Evolutionary conservation across 2,113 vertebrate species (phyloP).

Genomic region (Puffinus mauretanicus): DNA sequence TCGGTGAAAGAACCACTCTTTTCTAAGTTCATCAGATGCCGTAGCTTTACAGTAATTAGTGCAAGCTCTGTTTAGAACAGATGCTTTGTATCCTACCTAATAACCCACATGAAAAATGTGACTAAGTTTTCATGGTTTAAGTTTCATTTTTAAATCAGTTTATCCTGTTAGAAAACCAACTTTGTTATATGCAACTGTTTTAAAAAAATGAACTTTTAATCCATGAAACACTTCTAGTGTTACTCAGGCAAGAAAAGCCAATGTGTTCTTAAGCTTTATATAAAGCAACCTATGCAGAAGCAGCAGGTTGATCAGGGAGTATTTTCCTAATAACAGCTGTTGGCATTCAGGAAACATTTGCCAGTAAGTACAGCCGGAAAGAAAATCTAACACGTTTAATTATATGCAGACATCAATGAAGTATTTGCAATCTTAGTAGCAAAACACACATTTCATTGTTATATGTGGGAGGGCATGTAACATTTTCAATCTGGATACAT

Average conservation of each 20-base stretch:
- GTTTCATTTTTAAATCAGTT: background rate
- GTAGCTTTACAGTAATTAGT: background rate
- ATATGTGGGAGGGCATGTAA: background rate
- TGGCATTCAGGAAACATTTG: conserved; percentile 52
- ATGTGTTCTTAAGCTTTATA: background rate
- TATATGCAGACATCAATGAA: conserved; percentile 45
- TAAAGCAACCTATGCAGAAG: background rate
- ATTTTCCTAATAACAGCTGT: conserved; percentile 37
- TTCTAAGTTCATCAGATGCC: background rate
- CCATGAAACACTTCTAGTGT: background rate
- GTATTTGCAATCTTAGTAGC: conserved; percentile 40
- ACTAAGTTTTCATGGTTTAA: background rate
- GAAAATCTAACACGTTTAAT: conserved; percentile 36
- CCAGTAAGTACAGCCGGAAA: background rate
- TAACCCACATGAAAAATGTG: background rate
- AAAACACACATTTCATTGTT: conserved; percentile 34
- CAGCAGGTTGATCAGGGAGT: background rate
- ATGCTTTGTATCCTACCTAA: background rate
- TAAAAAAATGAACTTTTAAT: background rate
- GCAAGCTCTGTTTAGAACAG: background rate
- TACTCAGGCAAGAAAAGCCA: background rate
- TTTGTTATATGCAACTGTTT: background rate
- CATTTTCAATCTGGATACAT: conserved; percentile 9
- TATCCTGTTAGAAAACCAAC: background rate
- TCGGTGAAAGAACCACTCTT: background rate